phyloP scores from a whole-genome alignment of 2,797 vertebrate genomes.

The Gouania willdenowi region DNA sequence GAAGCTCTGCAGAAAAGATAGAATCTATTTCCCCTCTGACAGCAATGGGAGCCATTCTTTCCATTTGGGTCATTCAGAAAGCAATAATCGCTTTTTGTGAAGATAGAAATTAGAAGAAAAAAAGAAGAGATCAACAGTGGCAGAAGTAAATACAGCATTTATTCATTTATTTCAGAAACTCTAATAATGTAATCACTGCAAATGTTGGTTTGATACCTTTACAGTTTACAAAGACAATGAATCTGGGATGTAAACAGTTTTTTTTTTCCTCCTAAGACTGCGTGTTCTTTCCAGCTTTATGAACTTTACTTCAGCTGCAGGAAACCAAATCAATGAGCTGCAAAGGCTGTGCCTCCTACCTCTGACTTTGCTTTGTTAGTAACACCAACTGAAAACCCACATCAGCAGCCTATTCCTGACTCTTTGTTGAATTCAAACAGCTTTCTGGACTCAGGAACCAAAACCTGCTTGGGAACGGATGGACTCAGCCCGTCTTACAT shows the following conservation, averaged over 20 bases:
- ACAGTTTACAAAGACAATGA: conserved; percentile 78
- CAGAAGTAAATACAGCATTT: conserved; percentile 50
- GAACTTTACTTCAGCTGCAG: no score
- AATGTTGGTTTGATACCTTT: conserved; percentile 74
- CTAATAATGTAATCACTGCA: conserved; percentile 79
- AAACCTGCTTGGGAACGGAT: conserved; percentile 43
- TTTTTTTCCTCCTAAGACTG: conserved; percentile 35
- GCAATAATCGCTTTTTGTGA: no score
- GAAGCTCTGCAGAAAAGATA: conserved; percentile 16
- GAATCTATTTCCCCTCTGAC: conserved; percentile 9
- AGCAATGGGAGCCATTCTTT: background rate
- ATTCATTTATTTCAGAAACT: conserved; percentile 80
- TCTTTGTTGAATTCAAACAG: no score
- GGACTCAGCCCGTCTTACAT: conserved; percentile 21
- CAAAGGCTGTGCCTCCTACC: no score
- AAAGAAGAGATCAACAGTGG: conserved; percentile 6
- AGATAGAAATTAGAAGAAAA: no score
- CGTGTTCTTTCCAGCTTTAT: no score
- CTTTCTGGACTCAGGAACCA: no score
- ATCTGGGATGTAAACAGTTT: conserved; percentile 74
- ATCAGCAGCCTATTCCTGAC: no score
- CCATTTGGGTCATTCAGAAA: no score
- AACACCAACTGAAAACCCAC: conserved; percentile 15
- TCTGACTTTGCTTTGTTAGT: background rate
- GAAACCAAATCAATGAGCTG: no score